Conservation (phyloP, 2,797 vertebrate species). For the Coregonus ussuriensis region DNA sequence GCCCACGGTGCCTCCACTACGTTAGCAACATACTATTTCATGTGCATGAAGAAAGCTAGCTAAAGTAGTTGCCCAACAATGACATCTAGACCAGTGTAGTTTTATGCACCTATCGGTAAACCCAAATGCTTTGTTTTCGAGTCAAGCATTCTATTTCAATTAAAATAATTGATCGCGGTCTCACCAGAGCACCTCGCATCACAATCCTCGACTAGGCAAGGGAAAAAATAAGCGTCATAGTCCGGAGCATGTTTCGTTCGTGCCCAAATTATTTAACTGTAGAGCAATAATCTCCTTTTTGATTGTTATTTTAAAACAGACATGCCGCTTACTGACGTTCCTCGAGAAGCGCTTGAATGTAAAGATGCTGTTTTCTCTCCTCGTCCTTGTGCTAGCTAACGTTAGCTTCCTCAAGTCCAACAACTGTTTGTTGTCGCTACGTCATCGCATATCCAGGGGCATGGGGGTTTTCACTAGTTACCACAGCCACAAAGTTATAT, state of each 20-base stretch:
- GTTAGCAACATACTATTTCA: slow-evolving; percentile 52
- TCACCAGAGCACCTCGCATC: slow-evolving; percentile 59
- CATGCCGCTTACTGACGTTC: slow-evolving; percentile 15
- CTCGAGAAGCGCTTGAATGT: slow-evolving; percentile 14
- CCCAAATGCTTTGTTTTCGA: slow-evolving; percentile 37
- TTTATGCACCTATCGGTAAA: slow-evolving; percentile 45
- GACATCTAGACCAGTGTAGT: slow-evolving; percentile 61
- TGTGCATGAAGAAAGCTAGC: slow-evolving; percentile 54
- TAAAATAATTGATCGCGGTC: slow-evolving; percentile 41
- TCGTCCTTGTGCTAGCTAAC: slow-evolving; percentile 65
- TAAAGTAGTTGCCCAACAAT: slow-evolving; percentile 67
- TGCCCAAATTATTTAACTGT: slow-evolving; percentile 17
- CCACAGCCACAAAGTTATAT: no score
- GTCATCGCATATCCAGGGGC: slow-evolving; percentile 64
- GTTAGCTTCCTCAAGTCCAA: slow-evolving; percentile 61
- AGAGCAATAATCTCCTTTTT: not conserved
- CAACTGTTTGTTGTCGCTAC: slow-evolving; percentile 77
- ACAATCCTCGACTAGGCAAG: slow-evolving; percentile 58
- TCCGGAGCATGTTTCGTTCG: slow-evolving; percentile 64
- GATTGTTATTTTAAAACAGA: not conserved
- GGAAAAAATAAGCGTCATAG: slow-evolving; percentile 78
- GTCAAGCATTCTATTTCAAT: slow-evolving; percentile 58
- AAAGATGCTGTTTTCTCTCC: slow-evolving; percentile 54
- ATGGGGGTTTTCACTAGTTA: not conserved
- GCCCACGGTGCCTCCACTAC: slow-evolving; percentile 69